A percentile compares a stretch with the other conserved stretches of the same genome.
Evolutionary conservation across 2,113 vertebrate genomes (phyloP).

Genomic region (Noturus placidus): DNA sequence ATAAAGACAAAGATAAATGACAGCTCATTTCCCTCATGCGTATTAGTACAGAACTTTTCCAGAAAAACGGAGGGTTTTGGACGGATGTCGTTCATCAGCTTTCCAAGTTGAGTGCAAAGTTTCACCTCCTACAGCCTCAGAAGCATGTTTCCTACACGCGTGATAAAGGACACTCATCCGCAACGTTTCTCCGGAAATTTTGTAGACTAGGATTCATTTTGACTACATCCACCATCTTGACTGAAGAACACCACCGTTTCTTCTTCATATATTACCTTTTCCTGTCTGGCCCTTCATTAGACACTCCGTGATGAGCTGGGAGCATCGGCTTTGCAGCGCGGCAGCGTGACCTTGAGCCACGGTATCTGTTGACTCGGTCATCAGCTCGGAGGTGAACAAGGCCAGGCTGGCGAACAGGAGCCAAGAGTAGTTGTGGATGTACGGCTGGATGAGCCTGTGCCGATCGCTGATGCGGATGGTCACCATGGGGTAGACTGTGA

Average conservation of each 20-base stretch:
- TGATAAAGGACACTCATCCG: neutral
- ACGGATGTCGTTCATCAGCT: neutral
- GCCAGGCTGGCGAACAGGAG: slow-evolving; percentile 89
- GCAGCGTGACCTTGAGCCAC: slow-evolving; percentile 66
- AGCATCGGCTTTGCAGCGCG: slow-evolving; percentile 80
- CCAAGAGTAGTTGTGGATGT: slow-evolving; percentile 97
- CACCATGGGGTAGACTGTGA: slow-evolving; percentile 92
- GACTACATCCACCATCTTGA: neutral
- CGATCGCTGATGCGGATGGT: slow-evolving; percentile 91
- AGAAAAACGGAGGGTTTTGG: neutral
- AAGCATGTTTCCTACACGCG: neutral
- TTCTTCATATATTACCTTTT: slow-evolving; percentile 74
- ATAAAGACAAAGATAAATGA: neutral
- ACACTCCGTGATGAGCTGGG: slow-evolving; percentile 88
- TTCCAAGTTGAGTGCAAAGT: neutral
- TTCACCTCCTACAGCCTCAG: neutral
- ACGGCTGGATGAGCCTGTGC: slow-evolving; percentile 93
- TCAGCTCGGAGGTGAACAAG: slow-evolving; percentile 87
- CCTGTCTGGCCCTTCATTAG: slow-evolving; percentile 89
- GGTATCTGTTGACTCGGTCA: slow-evolving; percentile 72
- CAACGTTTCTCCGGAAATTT: neutral
- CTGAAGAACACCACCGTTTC: neutral
- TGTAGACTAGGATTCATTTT: neutral
- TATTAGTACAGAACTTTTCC: neutral
- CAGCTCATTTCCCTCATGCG: neutral